Conservation (phyloP, 2,888 invertebrate species). For the Agriopis aurantiaria region DNA sequence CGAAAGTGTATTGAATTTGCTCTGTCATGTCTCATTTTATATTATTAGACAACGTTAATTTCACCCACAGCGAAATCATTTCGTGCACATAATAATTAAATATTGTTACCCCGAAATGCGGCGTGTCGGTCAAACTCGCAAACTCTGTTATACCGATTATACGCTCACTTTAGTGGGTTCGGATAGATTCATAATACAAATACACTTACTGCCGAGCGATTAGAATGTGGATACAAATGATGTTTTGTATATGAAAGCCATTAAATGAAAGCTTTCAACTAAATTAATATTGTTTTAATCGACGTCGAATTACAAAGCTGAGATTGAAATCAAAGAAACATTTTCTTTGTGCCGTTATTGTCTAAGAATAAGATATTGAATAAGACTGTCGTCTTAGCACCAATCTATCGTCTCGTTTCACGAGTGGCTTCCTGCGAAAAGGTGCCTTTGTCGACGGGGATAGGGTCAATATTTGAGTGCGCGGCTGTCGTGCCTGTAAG, state of each 20-base stretch:
- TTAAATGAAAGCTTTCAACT: conserved; percentile 52
- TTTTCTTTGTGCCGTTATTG: conserved; percentile 65
- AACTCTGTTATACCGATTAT: conserved; percentile 65
- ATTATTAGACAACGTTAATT: conserved; percentile 72
- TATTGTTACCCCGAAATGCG: conserved; percentile 64
- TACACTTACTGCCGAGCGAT: conserved; percentile 47
- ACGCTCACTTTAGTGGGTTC: conserved; percentile 50
- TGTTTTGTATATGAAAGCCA: conserved; percentile 38
- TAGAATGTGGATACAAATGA: conserved; percentile 41
- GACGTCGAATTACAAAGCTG: conserved; percentile 55
- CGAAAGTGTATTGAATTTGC: conserved; percentile 72
- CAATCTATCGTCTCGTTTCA: conserved; percentile 64
- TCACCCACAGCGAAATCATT: conserved; percentile 67
- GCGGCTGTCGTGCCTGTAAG: conserved; percentile 69
- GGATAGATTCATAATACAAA: conserved; percentile 50
- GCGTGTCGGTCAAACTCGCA: conserved; percentile 63
- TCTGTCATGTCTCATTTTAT: conserved; percentile 73
- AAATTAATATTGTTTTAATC: conserved; percentile 57
- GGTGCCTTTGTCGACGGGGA: conserved; percentile 50
- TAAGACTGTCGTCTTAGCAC: conserved; percentile 66
- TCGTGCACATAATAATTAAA: conserved; percentile 69
- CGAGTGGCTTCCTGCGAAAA: conserved; percentile 54
- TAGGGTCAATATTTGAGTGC: conserved; percentile 66
- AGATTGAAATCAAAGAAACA: conserved; percentile 61
- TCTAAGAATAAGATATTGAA: conserved; percentile 71